Evolutionary conservation across 1,140 invertebrate species (phyloP).

Genomic region (Brachystomella parvula): DNA sequence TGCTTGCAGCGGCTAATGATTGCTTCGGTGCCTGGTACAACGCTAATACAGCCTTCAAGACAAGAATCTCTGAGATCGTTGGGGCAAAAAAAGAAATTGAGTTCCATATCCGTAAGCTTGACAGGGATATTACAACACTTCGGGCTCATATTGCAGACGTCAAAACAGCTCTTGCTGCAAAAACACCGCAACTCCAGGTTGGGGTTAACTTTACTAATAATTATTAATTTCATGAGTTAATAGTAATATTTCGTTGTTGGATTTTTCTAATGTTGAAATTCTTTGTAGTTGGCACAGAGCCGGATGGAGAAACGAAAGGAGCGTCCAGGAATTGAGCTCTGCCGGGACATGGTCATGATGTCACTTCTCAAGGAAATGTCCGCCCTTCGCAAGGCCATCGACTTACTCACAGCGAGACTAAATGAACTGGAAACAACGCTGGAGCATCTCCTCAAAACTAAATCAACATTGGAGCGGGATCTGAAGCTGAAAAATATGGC

Average conservation of each 20-base stretch:
- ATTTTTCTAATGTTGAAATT: background rate
- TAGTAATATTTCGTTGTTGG: no score
- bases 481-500: conserved; percentile 30
- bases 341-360: conserved; percentile 27
- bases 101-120: conserved; percentile 18
- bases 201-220: no score
- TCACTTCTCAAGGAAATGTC: conserved; percentile 28
- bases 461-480: conserved; percentile 28
- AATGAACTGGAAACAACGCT: conserved; percentile 26
- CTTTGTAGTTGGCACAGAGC: conserved; percentile 25
- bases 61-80: conserved; percentile 23
- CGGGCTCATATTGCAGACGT: conserved; percentile 23
- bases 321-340: conserved; percentile 34
- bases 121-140: conserved; percentile 26
- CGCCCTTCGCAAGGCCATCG: conserved; percentile 21
- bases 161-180: conserved; percentile 24
- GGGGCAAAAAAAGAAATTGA: conserved; percentile 20
- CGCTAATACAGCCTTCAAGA: conserved; percentile 25
- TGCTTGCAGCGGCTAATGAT: conserved; percentile 27
- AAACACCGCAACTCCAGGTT: conserved; percentile 27
- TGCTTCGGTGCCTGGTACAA: conserved; percentile 28
- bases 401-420: conserved; percentile 16
- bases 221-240: no score
- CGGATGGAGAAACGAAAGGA: conserved; percentile 31
- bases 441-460: conserved; percentile 23